Evolutionary conservation across 2,797 vertebrate genomes (phyloP).

Genomic region (Bryconaethiops microstoma): DNA sequence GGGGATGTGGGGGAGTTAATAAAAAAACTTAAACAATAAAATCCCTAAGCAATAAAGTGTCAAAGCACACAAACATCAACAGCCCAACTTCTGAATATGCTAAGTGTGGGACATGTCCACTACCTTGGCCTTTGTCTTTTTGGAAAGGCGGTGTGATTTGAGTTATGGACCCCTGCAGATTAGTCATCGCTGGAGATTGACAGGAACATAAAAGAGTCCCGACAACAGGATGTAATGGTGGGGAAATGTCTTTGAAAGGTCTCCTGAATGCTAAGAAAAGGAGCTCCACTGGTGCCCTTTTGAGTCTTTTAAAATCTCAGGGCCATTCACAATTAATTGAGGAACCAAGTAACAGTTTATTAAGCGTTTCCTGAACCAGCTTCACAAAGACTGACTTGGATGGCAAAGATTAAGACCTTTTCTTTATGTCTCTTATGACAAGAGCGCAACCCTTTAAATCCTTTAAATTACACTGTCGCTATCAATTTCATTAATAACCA

Average conservation of each 20-base stretch:
- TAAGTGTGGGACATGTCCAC: no score
- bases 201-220: not conserved
- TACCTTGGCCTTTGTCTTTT: not conserved
- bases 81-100: not conserved
- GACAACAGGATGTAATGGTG: not conserved
- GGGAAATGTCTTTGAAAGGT: not conserved
- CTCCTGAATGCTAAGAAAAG: conserved; percentile 10
- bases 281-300: not conserved
- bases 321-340: not conserved
- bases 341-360: not conserved
- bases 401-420: not conserved
- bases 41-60: not conserved
- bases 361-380: not conserved
- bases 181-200: conserved; percentile 5
- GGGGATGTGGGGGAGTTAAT: no score
- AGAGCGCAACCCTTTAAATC: no score
- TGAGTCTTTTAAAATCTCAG: not conserved
- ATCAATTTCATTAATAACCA: no score
- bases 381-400: not conserved
- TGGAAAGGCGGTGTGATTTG: not conserved
- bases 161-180: not conserved
- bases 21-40: not conserved
- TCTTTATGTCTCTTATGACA: not conserved
- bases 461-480: no score
- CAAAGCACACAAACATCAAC: not conserved